Base-by-base conservation (phyloP, 1,140 invertebrate genomes). In the Macrobrachium nipponense region DNA sequence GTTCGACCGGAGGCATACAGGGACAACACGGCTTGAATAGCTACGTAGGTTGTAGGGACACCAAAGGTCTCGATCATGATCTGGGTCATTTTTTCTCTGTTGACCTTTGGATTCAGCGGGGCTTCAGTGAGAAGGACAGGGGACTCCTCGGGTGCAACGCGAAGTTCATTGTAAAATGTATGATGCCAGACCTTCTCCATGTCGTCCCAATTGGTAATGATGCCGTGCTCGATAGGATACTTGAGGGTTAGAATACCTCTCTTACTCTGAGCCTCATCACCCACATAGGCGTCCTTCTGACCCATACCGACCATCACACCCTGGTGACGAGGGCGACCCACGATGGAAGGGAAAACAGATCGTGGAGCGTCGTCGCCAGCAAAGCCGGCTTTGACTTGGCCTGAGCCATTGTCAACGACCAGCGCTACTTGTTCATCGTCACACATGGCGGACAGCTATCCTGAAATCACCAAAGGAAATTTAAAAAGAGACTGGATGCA, bases 181-280 rank as follows among this genome's bases (percentile, higher is more conserved):
- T 98, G 96, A 93, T 98, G 97, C 97, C 96, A 98, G 92, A 97
- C 97, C 91, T 98, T 98, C 91, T 98, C 97, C 97, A 99, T 98
- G 89, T 98, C 97, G 90, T 98, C 97, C 97, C 97, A 98, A 92
- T 98, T 97, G 89, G 96, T 97, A 86, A 98, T 96, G 90, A 97
- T 97, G 90, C 97, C 97, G 92, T 97, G 96, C 44, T 76, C 73
- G 20, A 76, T 51, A n/a, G 73, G 73, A 44, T 76, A 76, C 27
- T 76, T 76, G 0, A 76, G 73, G 43, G 73, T 76, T 17, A 76
- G n/a, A n/a, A 76, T 76, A 76, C 93, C 96, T 94, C 97, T 95
- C 93, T 98, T 98, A 92, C 95, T 96, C 93, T 98, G 97, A 90
- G 97, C 98, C 92, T 98, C 98, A 92, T 99, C 97, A 89, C 98